Percentiles rank a stretch among this genome's conserved stretches.
These are phyloP conservation scores for Arion vulgaris DNA, from an alignment of 1,140 invertebrate genomes.

Conservation along the genomic window DNA sequence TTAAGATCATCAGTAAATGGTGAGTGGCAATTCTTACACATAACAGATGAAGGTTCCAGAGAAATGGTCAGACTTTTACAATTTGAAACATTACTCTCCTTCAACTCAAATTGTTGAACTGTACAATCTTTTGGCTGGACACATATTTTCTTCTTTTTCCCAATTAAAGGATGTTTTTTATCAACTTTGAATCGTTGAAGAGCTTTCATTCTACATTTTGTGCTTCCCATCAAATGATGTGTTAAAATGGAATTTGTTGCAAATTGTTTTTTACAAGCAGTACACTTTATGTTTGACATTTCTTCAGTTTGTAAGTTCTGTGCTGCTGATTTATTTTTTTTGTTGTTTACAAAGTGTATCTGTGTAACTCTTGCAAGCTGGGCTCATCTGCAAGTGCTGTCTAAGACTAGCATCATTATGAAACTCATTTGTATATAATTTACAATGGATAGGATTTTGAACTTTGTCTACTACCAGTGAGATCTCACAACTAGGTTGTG, in stretches of 20 bases:
- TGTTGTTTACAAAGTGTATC: not conserved
- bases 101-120: too few species aligned
- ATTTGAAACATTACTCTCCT: too few species aligned
- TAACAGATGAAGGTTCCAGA: not conserved
- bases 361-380: not conserved
- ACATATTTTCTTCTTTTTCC: too few species aligned
- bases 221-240: not conserved
- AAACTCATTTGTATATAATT: too few species aligned
- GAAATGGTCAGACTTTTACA: not conserved
- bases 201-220: not conserved
- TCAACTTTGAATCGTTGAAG: not conserved
- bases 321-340: too few species aligned
- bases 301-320: too few species aligned
- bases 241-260: conserved; percentile 15
- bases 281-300: not conserved
- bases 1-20: not conserved
- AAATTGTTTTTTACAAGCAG: conserved; percentile 2
- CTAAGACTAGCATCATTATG: not conserved
- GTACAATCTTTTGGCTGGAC: too few species aligned
- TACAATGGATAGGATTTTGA: too few species aligned
- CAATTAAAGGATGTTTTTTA: conserved; percentile 1
- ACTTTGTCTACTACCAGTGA: too few species aligned
- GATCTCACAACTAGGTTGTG: too few species aligned
- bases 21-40: not conserved
- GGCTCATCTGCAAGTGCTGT: not conserved